A percentile compares a stretch with the other conserved stretches of the same genome.
Evolutionary conservation across 2,888 invertebrate species (phyloP).

Genomic region (Agrilus mali): DNA sequence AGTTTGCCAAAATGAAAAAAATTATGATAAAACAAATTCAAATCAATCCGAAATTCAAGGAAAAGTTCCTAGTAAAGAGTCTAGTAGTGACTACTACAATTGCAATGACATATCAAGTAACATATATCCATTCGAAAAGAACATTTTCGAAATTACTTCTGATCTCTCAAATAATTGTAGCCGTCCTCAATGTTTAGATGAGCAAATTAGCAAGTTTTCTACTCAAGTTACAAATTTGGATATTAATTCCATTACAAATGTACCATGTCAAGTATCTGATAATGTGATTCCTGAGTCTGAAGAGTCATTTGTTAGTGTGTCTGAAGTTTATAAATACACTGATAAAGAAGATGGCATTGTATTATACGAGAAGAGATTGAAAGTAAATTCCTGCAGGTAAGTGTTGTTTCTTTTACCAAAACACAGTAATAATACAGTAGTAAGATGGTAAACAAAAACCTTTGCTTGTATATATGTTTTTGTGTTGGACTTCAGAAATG

Average conservation of each 20-base stretch:
- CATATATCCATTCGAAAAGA: constrained; percentile 20
- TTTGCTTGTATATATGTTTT: too few species aligned
- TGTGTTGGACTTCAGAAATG: too few species aligned
- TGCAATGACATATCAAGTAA: constrained; percentile 20
- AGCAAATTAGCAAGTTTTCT: background rate
- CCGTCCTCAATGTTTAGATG: too few species aligned
- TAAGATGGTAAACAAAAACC: too few species aligned
- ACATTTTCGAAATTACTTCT: constrained; percentile 14
- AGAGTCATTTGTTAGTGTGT: constrained; percentile 39
- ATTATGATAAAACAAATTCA: background rate
- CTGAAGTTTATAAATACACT: constrained; percentile 64
- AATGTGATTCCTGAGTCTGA: background rate
- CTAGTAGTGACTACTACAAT: constrained; percentile 28
- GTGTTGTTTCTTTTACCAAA: constrained; percentile 11
- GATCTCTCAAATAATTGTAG: background rate
- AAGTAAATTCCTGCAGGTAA: constrained; percentile 43
- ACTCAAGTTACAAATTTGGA: background rate
- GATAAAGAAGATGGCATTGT: constrained; percentile 59
- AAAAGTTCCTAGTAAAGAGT: background rate
- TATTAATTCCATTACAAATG: constrained; percentile 1
- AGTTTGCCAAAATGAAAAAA: background rate
- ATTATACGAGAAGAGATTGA: constrained; percentile 51
- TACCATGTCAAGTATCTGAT: constrained; percentile 5
- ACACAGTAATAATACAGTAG: too few species aligned
- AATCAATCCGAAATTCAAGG: background rate